Conservation (phyloP, 2,797 vertebrate genomes). For the Linurgus olivaceus region DNA sequence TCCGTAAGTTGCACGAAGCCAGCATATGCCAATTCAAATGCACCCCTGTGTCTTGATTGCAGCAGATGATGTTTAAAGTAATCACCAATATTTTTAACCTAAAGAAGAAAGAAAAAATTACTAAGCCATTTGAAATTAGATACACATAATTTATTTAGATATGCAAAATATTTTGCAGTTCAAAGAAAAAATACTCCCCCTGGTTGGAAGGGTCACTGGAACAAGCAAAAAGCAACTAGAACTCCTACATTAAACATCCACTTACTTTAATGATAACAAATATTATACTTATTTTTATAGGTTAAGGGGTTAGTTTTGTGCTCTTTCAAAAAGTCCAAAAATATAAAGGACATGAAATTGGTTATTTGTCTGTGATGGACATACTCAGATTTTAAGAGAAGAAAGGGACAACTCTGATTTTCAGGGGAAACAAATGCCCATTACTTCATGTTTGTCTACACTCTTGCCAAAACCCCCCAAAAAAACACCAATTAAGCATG, state of each 20-base stretch:
- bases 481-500: neutral
- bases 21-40: slow-evolving; percentile 95
- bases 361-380: neutral
- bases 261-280: neutral
- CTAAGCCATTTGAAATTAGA: neutral
- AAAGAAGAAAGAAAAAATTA: neutral
- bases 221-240: neutral
- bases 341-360: neutral
- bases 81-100: slow-evolving; percentile 90
- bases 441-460: neutral
- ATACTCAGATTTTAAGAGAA: neutral
- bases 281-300: neutral
- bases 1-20: slow-evolving; percentile 94
- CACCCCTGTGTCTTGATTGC: slow-evolving; percentile 94
- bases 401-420: neutral
- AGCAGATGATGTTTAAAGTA: slow-evolving; percentile 96
- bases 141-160: neutral
- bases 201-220: neutral
- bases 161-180: neutral
- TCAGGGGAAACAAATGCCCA: neutral
- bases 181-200: neutral
- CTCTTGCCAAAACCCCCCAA: neutral
- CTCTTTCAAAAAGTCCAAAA: neutral
- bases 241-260: neutral
- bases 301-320: neutral